Evolutionary conservation across 2,797 vertebrate species (phyloP), one percentile per base, ranked within the genome.

Genomic region (Smutsia temminckii): DNA sequence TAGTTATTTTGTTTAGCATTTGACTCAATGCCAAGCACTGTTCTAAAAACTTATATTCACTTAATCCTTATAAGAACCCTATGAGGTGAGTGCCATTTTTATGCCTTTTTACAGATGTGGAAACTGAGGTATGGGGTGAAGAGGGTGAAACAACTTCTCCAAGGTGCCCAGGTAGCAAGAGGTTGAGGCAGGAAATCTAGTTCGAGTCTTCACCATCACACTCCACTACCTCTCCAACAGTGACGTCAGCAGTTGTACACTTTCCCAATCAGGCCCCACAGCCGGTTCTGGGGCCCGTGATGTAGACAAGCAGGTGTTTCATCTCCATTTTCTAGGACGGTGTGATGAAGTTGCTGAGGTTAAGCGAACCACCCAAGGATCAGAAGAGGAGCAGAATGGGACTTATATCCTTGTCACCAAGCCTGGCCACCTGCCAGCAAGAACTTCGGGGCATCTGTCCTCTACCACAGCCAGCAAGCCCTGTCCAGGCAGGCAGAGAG

Each of bases 181-280:
- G 12, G 37, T 13, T 27, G 17, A 69, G 46, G 71, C 83, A 89
- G 68, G n/a, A 55, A n/a, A 61, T 63, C 49, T 68, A n/a, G 40
- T 32, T 42, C 21, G 63, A 21, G 3, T 64, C 49, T 81, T 25
- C 37, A 21, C 11, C 72, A 27, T 17, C 49, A 17, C 25, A 32
- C 49, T 55, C 40, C 29, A 20, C 17, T 11, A 9, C 21, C 29
- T 57, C 37, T 63, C 37, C 29, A 29, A 18, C 25, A 34, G 55
- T 0, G 34, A n/a, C 0, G 0, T 25, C 17, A 66, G 80, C 12
- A 9, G 51, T 17, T 29, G 8, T 59, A 20, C n/a, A 13, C 40
- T 21, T 74, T 42, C 78, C 53, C 46, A 37, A 80, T 79, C 23
- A 27, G 63, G 10, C n/a, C 27, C 16, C 13, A 0, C 32, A 40